phyloP scores from a whole-genome alignment of 1,140 invertebrate species.

The Panagrolaimus sp. region DNA sequence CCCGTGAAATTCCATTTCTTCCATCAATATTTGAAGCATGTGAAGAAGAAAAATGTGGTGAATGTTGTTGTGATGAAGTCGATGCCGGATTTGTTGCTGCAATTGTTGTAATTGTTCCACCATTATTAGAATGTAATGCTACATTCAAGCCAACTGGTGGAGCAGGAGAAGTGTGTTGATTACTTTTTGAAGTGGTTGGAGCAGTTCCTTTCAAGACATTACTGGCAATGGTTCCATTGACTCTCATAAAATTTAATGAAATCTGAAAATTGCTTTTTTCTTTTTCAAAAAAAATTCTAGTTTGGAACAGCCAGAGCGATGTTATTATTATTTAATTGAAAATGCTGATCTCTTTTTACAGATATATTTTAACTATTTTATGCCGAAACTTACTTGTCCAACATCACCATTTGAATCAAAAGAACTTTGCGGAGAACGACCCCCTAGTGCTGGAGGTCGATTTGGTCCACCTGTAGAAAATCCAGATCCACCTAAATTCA shows the following conservation, averaged over 20 bases:
- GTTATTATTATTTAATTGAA: too few species aligned
- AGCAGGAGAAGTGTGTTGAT: slow-evolving; percentile 24
- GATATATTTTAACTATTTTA: too few species aligned
- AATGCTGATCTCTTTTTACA: too few species aligned
- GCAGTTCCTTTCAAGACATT: not conserved
- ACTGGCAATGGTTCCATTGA: slow-evolving; percentile 28
- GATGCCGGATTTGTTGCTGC: not conserved
- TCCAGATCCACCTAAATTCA: not conserved
- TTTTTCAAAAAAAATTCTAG: too few species aligned
- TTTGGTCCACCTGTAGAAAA: not conserved
- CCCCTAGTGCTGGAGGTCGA: slow-evolving; percentile 28
- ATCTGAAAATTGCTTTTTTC: slow-evolving; percentile 23
- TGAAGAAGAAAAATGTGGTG: too few species aligned
- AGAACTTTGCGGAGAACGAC: slow-evolving; percentile 39
- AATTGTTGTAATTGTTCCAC: not conserved
- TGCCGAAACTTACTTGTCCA: slow-evolving; percentile 30
- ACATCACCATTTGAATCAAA: slow-evolving; percentile 46
- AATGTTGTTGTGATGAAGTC: not conserved
- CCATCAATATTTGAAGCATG: too few species aligned
- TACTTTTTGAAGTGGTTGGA: slow-evolving; percentile 27
- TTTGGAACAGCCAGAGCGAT: too few species aligned
- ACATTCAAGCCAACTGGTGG: slow-evolving; percentile 6
- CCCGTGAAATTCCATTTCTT: too few species aligned
- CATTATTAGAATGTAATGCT: not conserved
- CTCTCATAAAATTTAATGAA: slow-evolving; percentile 39